Evolutionary conservation across 2,888 invertebrate genomes (phyloP), one percentile per base, ranked within the genome.

Genomic region (Chromoteleia sp.): DNA sequence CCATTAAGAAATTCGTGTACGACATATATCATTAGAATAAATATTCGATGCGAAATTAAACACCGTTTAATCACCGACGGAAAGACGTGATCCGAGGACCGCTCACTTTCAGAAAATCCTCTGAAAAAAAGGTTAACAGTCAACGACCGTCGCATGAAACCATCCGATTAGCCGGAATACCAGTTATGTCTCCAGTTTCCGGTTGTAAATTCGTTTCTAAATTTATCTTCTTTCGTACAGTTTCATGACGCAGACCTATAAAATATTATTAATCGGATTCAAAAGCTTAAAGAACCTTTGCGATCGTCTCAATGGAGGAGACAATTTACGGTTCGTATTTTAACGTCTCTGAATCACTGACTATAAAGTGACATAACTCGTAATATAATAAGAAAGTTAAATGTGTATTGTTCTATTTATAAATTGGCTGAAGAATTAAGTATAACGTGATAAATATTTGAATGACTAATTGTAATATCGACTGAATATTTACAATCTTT

Each of bases 201-300:
- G 68, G 68, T 10, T 70, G 36, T 77, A 61, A 54, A 77, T 58
- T 68, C 45, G 54, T 1, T 1, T 45, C 39, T 45, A 54, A 77
- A 77, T 70, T 77, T 77, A 77, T 70, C 54, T 63, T 56, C 29
- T 54, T 77, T 70, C 48, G n/a, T 39, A 56, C 12, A 30, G 29
- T 50, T 52, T 30, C 45, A 36, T 5, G 68, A 19, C 52, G 33
- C 45, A 29, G 61, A 76, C 68, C 59, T 61, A 76, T 76, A 68
- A 68, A 76, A 50, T 65, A 67, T 67, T 52, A 68, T 59, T 76
- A 76, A 76, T 76, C 61, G 68, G 68, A 68, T 68, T 76, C 52
- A 21, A 21, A 68, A 68, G 61, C 59, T 76, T 61, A 43, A 76
- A 58, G 43, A n/a, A 54, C 30, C 48, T 52, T 29, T 15, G 33